Percentiles rank a stretch among this genome's conserved stretches.
phyloP scores from a whole-genome alignment of 2,797 vertebrate genomes.

The Microctenopoma stevenorrisi region DNA sequence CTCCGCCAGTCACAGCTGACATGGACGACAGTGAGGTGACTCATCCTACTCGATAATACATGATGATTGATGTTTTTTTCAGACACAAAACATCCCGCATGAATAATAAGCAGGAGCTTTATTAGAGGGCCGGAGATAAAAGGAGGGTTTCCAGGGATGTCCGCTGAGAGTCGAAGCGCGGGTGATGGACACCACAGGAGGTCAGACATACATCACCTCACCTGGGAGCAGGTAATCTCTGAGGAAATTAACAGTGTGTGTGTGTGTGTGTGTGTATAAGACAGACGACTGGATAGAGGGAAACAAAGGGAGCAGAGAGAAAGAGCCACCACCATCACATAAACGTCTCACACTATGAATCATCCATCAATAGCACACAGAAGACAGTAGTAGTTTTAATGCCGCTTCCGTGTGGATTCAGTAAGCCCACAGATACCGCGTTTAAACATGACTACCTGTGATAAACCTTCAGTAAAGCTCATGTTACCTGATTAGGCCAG shows the following conservation, averaged over 20 bases:
- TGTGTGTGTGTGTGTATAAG: background rate
- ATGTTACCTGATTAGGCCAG: slow-evolving; percentile 48
- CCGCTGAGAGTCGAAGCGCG: slow-evolving; percentile 14
- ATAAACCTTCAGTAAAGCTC: slow-evolving; percentile 62
- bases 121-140: slow-evolving; percentile 13
- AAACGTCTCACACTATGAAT: slow-evolving; percentile 31
- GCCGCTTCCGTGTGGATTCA: slow-evolving; percentile 47
- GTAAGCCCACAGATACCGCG: slow-evolving; percentile 55
- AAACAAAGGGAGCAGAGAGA: background rate
- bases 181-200: slow-evolving; percentile 20
- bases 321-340: slow-evolving; percentile 18
- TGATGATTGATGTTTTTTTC: slow-evolving; percentile 64
- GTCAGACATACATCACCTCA: slow-evolving; percentile 42
- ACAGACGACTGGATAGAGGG: background rate
- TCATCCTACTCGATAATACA: slow-evolving; percentile 69
- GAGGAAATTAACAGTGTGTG: slow-evolving; percentile 48
- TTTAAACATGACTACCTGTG: slow-evolving; percentile 63
- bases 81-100: slow-evolving; percentile 62
- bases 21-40: slow-evolving; percentile 66
- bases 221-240: slow-evolving; percentile 50
- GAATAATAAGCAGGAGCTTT: slow-evolving; percentile 56
- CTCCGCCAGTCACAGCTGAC: slow-evolving; percentile 59
- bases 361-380: slow-evolving; percentile 51
- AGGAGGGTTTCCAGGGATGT: background rate
- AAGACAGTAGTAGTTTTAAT: slow-evolving; percentile 54